Percentiles rank a stretch among this genome's conserved stretches.
phyloP scores from a whole-genome alignment of 2,888 invertebrate species.

The Priocnemis perturbator region DNA sequence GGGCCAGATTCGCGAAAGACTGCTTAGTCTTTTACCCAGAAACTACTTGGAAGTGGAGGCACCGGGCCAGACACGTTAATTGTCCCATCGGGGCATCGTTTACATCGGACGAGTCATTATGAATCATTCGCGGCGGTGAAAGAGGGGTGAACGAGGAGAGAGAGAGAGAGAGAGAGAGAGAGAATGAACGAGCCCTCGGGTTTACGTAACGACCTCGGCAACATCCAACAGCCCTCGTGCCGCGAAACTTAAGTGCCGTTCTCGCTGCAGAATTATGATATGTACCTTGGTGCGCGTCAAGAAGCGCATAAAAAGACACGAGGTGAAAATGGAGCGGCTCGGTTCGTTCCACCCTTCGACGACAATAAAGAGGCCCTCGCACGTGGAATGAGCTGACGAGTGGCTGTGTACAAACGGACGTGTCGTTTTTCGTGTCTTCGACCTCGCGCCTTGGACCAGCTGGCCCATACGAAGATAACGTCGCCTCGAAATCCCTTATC shows the following conservation, averaged over 20 bases:
- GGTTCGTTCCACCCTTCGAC: not conserved
- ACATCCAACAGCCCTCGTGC: constrained; percentile 17
- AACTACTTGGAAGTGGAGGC: constrained; percentile 48
- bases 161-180: not conserved
- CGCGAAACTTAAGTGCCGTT: constrained; percentile 28
- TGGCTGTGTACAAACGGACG: too few species aligned
- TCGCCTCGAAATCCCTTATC: constrained; percentile 38
- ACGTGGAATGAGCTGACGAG: too few species aligned
- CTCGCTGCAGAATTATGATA: not conserved
- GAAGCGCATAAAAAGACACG: constrained; percentile 5
- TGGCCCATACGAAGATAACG: constrained; percentile 45
- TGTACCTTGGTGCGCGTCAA: constrained; percentile 23
- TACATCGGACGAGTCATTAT: constrained; percentile 48
- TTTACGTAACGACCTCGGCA: constrained; percentile 18
- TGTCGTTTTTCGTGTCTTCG: constrained; percentile 33
- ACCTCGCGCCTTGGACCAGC: constrained; percentile 39
- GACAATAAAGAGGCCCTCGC: not conserved
- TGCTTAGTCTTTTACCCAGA: constrained; percentile 39
- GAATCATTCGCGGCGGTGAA: constrained; percentile 49
- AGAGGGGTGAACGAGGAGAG: constrained; percentile 14
- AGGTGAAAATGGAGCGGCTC: not conserved
- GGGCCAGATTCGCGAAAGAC: constrained; percentile 24
- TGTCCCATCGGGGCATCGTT: constrained; percentile 45
- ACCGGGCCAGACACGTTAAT: constrained; percentile 45
- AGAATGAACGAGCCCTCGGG: constrained; percentile 20